Evolutionary conservation across 2,113 vertebrate genomes (phyloP).

Genomic region (Laterallus jamaicensis): DNA sequence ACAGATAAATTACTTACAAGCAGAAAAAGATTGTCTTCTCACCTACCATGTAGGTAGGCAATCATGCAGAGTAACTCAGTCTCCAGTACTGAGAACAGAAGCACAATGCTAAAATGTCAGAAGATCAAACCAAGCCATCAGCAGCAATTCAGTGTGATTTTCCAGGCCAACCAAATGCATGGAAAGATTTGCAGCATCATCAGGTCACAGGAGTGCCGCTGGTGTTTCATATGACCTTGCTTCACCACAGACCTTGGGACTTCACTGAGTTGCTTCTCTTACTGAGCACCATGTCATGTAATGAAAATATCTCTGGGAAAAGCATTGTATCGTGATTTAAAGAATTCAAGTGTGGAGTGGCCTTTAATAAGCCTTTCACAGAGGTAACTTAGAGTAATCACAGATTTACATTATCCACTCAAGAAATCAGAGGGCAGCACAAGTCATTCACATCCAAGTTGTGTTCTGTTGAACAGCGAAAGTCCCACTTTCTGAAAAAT

Average conservation of each 20-base stretch:
- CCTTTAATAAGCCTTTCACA: background rate
- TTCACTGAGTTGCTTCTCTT: background rate
- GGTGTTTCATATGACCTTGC: background rate
- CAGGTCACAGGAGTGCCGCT: background rate
- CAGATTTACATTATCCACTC: background rate
- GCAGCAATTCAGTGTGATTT: slow-evolving; percentile 1
- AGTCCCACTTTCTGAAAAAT: background rate
- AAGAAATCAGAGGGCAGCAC: background rate
- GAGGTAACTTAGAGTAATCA: background rate
- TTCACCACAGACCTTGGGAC: background rate
- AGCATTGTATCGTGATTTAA: background rate
- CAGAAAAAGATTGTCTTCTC: background rate
- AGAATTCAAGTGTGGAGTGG: background rate
- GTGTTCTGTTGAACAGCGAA: background rate
- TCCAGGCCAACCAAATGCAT: background rate
- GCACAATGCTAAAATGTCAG: background rate
- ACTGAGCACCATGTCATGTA: background rate
- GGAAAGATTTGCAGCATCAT: background rate
- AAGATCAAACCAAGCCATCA: background rate
- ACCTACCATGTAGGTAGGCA: background rate
- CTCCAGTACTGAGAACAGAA: background rate
- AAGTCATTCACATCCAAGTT: background rate
- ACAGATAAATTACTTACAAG: background rate
- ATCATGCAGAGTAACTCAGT: background rate
- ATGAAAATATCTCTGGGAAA: background rate